These are phyloP conservation scores for Apis laboriosa DNA, from an alignment of 1,140 invertebrate species.

Conservation along the genomic window DNA sequence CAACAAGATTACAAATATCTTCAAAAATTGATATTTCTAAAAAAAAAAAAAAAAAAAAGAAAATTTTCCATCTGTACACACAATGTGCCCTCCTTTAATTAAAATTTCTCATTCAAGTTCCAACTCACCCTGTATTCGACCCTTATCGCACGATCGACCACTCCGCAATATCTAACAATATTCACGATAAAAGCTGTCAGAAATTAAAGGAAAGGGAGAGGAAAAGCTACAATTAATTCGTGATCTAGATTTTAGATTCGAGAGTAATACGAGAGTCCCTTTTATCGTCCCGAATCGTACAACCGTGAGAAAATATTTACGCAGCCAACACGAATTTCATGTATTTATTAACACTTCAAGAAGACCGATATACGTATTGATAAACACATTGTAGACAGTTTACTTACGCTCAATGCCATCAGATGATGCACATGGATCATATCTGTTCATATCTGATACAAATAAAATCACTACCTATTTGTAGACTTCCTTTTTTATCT, in stretches of 20 bases:
- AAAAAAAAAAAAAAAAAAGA: no score
- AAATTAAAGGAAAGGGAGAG: not conserved
- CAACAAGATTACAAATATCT: not conserved
- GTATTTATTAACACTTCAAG: no score
- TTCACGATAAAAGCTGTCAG: not conserved
- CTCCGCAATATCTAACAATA: not conserved
- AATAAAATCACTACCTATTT: no score
- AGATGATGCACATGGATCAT: no score
- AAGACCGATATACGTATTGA: not conserved
- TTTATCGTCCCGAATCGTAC: not conserved
- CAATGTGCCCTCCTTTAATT: no score
- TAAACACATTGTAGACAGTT: no score
- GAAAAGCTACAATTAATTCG: not conserved
- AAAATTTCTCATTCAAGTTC: not conserved
- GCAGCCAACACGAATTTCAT: not conserved
- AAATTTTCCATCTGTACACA: no score
- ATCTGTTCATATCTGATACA: no score
- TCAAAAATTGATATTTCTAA: not conserved
- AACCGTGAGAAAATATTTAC: constrained; percentile 8
- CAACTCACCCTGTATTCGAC: not conserved
- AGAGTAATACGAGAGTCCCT: no score
- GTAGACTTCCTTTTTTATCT: no score
- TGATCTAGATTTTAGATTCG: no score
- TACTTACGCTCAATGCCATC: no score
- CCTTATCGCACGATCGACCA: not conserved